Evolutionary conservation across 2,888 invertebrate genomes (phyloP), one percentile per base, ranked within the genome.

Genomic region (Subacronicta megacephala): DNA sequence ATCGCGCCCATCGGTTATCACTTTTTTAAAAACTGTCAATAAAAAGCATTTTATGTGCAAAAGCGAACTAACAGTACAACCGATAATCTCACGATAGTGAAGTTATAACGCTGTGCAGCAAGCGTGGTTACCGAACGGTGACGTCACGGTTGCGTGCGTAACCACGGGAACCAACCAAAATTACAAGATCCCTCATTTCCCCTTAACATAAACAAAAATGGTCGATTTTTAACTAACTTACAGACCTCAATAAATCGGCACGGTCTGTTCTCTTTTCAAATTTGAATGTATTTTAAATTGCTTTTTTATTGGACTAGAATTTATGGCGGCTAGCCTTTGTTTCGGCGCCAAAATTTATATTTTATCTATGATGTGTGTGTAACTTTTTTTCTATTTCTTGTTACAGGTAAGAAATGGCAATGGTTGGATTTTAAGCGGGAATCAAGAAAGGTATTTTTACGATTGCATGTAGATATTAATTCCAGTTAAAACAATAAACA

Each of bases 241-340:
- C 37, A 62, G 85, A 42, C 77, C 84, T 75, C 60, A 23, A 2
- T 63, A 75, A 50, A 65, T 53, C 85, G 81, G 87, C 54, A 73
- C 68, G 66, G 75, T 62, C 75, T 79, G 85, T 83, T 86, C 87
- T 84, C 81, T 84, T 87, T 90, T 84, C 79, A 88, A 81, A 88
- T 90, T 90, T 85, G 88, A 89, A 87, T 88, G 87, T 89, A 88
- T 89, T 90, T 89, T 86, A 88, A 90, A 93, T 92, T 92, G 89
- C 90, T 90, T 92, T 92, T 93, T 92, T 92, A 93, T 92, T 93
- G 89, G 92, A 84, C 83, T 86, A 83, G 82, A 90, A 92, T 93
- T 92, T 92, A 93, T 91, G 84, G 82, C 76, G 75, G 81, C 81
- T 80, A 80, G 83, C 79, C 79, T 87, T 82, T 83, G 84, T 87